Base-by-base conservation (phyloP, 1,140 invertebrate genomes). In the Eulimnadia texana region DNA sequence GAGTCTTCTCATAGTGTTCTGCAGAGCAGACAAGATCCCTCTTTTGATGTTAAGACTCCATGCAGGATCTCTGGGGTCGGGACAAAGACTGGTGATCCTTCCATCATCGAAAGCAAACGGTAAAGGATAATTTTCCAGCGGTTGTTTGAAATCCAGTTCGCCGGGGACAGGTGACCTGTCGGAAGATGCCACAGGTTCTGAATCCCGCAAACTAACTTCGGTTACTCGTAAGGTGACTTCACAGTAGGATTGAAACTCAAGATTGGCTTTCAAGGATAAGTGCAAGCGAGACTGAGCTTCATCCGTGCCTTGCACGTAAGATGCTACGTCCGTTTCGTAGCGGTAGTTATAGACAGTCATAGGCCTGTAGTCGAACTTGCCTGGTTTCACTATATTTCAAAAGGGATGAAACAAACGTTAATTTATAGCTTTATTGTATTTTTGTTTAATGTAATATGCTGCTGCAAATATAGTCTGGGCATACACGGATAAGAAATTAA, bases 11-110 rank as follows among this genome's bases (percentile, higher is more conserved):
- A 93, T 93, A 27, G 83, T 84, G 69, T 94, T 95, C 68, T 95
- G 92, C 54, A 94, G 79, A 64, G 89, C 79, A 0, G 90, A 90
- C 3, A 96, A 70, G 9, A 93, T 77, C 27, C 88, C 92, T 65
- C 85, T 79, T 71, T 94, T 94, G 69, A 94, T 81, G 73, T 96
- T 96, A 53, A 93, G 75, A 1, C 83, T 81, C 86, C 88, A 93
- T 2, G 79, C 76, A 6, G 80, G 75, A 67, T 94, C 91, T 0
- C 71, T 68, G 1, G 74, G 68, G 3, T 79, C 69, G 0, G 89
- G 86, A 71, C 88, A 92, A 16, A 91, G 75, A 67, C 90, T 86
- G 13, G 78, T 76, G 60, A 92, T 81, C 22, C 80, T 66, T 1
- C 89, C 89, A 74, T 90, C 86, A 51, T 86, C 79, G 66, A 84